Base-by-base conservation (phyloP, 2,888 invertebrate species). In the Nymphalis polychloros region DNA sequence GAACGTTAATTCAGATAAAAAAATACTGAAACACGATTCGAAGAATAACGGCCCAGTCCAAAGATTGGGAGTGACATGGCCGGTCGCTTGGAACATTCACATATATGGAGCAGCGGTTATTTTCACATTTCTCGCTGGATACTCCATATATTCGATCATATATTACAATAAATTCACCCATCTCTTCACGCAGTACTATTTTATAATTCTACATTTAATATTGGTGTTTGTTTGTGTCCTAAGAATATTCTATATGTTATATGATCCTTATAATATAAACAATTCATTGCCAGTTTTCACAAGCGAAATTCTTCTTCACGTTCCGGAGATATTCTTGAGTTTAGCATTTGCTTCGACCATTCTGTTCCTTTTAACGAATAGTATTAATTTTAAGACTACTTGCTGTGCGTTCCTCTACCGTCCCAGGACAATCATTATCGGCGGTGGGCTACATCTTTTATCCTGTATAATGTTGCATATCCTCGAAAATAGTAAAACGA, bases 241-340 rank as follows among this genome's bases (percentile, higher is more conserved):
- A 81, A 94, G 97, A 62, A 97, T 97, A 77, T 96, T 97, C 78
- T 98, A 97, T 82, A 94, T 98, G 77, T 96, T 97, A 77, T 97
- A 97, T 82, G 98, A 98, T 88, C 97, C 97, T 0, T 98, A 98
- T 84, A 98, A 98, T 81, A 95, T 97, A n/a, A 95, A 95, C 71
- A 94, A 94, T 71, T 96, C 96, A 0, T 94, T 98, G 81, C 97
- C 96, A 69, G 89, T 94, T 59, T 96, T 96, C 70, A 90, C 97
- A 47, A 97, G 97, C 64, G 96, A 97, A 81, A 95, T 98, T 62
- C 88, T 98, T 50, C 94, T 97, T 72, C 97, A 97, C 81, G 94
- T 97, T 67, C 97, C 97, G 0, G 95, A 97, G 72, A 98, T 98
- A 72, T 95, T 98, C 78, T 87, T 98, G 48, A 97, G 97, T 23